These are phyloP conservation scores for Ceratosolen solmsi DNA, from an alignment of 1,140 invertebrate species.

Conservation along the genomic window DNA sequence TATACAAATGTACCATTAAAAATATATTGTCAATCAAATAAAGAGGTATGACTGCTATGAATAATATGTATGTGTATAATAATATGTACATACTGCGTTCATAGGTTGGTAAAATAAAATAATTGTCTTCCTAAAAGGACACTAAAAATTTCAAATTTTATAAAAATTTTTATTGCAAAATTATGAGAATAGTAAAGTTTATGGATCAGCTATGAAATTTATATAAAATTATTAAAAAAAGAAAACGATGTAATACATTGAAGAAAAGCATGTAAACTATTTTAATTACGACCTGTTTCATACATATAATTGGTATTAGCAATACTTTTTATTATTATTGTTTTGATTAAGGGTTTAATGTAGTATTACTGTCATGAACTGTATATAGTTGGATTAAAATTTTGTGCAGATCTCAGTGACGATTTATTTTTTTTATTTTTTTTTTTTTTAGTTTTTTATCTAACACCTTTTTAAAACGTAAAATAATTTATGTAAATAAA, in stretches of 20 bases:
- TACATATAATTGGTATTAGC: not conserved
- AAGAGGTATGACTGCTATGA: not conserved
- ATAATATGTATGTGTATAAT: not conserved
- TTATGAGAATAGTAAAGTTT: not conserved
- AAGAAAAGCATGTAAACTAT: not conserved
- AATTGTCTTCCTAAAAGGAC: not conserved
- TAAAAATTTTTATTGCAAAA: conserved; percentile 14
- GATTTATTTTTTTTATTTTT: not conserved
- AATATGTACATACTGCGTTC: conserved; percentile 9
- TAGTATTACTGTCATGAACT: conserved; percentile 9
- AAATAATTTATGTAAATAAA: conserved; percentile 2
- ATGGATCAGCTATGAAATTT: conserved; percentile 5
- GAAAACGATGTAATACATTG: not conserved
- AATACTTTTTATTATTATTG: conserved; percentile 12
- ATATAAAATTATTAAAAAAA: not conserved
- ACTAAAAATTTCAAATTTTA: conserved; percentile 12
- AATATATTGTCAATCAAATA: not conserved
- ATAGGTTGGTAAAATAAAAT: not conserved
- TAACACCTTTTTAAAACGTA: not conserved
- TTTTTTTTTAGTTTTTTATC: not conserved
- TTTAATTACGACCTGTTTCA: conserved; percentile 9
- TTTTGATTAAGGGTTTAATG: conserved; percentile 19
- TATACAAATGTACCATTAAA: conserved; percentile 5
- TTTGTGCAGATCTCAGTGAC: conserved; percentile 14
- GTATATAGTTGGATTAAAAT: conserved; percentile 35